These are phyloP conservation scores for Hanleya hanleyi DNA, from an alignment of 2,888 invertebrate genomes.

Conservation along the genomic window DNA sequence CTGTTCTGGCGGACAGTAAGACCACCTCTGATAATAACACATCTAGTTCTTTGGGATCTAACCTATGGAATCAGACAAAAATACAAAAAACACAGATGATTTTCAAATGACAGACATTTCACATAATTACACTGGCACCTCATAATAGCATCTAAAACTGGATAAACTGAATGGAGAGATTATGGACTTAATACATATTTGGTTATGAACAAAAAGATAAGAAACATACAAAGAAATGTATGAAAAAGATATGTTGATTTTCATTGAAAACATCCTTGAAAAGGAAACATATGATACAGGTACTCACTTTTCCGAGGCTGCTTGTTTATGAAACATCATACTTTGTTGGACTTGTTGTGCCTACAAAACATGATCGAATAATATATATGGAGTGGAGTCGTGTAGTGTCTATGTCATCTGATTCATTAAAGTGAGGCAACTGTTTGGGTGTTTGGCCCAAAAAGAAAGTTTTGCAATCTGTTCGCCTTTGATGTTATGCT, in stretches of 20 bases:
- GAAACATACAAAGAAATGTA: not conserved
- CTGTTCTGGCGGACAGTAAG: conserved; percentile 90
- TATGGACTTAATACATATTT: not conserved
- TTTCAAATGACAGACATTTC: too few relatives aligned
- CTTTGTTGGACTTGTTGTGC: conserved; percentile 64
- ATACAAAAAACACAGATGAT: too few relatives aligned
- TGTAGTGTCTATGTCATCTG: too few relatives aligned
- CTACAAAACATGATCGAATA: conserved; percentile 51
- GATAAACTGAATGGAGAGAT: too few relatives aligned
- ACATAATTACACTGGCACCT: too few relatives aligned
- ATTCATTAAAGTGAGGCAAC: too few relatives aligned
- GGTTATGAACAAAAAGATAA: not conserved
- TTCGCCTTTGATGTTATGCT: too few relatives aligned
- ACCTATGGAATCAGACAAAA: conserved; percentile 42
- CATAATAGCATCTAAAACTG: not conserved
- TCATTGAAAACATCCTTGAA: not conserved
- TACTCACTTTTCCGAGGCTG: conserved; percentile 59
- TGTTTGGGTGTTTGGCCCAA: too few relatives aligned
- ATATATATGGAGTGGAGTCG: too few relatives aligned
- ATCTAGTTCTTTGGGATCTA: conserved; percentile 90
- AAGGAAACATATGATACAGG: not conserved
- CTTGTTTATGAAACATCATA: conserved; percentile 58
- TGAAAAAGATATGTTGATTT: not conserved
- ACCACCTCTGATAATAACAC: conserved; percentile 92
- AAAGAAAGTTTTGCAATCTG: too few relatives aligned